Base-by-base conservation (phyloP, 2,888 invertebrate species). In the Mellilla xanthometata region DNA sequence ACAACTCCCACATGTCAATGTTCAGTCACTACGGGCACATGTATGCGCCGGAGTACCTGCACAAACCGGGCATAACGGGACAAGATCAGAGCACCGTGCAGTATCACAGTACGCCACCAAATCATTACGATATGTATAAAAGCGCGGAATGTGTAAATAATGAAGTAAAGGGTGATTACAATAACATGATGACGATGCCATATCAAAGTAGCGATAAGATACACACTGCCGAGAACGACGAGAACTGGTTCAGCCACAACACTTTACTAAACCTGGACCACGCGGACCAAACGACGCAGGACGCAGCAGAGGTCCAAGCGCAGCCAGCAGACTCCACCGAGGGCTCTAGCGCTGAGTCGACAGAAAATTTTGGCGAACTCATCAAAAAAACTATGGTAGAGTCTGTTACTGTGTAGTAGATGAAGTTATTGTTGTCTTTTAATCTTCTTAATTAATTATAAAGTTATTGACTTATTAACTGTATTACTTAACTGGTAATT, bases 371-470 rank as follows among this genome's bases (percentile, higher is more conserved):
- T 72, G 96, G 96, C 39, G 96, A 97, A 89, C 95, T 97, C 66
- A 96, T 97, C 62, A 97, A 96, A 82, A 96, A 97, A 84, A 95
- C 96, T 54, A 96, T 97, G 92, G 96, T 96, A 72, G 96, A 97
- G 81, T 96, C 96, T 65, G 96, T 95, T 66, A 95, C 94, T 66
- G 95, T 95, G 88, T 96, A 93, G 92, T 96, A 93, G 92, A 75
- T 76, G 60, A 81, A 33, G 71, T 78, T 76, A 73, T 70, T 82
- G 81, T 86, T 84, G 79, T 87, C 68, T 77, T 79, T 72, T 77
- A 79, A 74, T 76, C 68, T 63, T 78, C 75, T 72, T 73, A 76
- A 68, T 73, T 51, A 72, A 72, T 72, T 80, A 80, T 81, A 68
- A 76, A 81, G 81, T 84, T 83, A 82, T 75, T 73, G 79, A 74